Percentiles rank a stretch among this genome's conserved stretches.
Conservation (phyloP, 2,888 invertebrate species). For the Camponotus fellah region DNA sequence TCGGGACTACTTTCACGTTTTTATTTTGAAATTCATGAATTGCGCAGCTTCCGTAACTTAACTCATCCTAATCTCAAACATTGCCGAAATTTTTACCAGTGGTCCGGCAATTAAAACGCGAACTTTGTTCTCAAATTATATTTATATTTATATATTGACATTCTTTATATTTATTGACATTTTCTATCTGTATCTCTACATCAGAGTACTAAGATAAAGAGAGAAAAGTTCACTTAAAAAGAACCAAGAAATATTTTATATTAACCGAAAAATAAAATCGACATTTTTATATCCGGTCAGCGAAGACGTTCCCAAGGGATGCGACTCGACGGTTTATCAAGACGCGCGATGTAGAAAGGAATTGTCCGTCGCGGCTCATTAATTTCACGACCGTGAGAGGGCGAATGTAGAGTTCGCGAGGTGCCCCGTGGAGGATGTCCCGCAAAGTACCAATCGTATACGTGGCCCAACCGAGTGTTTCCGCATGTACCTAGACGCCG, state of each 20-base stretch:
- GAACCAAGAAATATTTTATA: neutral
- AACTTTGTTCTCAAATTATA: neutral
- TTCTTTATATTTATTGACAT: neutral
- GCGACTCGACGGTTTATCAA: neutral
- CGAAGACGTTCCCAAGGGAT: too few relatives aligned
- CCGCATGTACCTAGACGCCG: slow-evolving; percentile 78
- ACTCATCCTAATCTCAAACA: neutral
- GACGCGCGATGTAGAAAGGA: neutral
- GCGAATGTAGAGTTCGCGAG: slow-evolving; percentile 30
- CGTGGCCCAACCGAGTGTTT: slow-evolving; percentile 85
- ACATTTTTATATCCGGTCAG: neutral
- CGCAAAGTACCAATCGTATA: slow-evolving; percentile 75
- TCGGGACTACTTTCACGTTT: neutral
- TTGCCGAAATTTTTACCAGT: neutral
- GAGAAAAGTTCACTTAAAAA: neutral
- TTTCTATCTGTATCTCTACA: neutral
- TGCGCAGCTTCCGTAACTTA: neutral
- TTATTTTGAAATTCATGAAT: neutral
- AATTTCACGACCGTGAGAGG: slow-evolving; percentile 55
- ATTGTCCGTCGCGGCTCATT: slow-evolving; percentile 27
- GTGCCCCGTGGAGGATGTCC: slow-evolving; percentile 62
- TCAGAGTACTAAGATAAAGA: neutral
- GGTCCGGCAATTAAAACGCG: neutral
- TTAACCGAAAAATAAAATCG: neutral
- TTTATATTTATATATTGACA: too few relatives aligned